phyloP scores from a whole-genome alignment of 2,113 vertebrate species.

The Mugil cephalus region DNA sequence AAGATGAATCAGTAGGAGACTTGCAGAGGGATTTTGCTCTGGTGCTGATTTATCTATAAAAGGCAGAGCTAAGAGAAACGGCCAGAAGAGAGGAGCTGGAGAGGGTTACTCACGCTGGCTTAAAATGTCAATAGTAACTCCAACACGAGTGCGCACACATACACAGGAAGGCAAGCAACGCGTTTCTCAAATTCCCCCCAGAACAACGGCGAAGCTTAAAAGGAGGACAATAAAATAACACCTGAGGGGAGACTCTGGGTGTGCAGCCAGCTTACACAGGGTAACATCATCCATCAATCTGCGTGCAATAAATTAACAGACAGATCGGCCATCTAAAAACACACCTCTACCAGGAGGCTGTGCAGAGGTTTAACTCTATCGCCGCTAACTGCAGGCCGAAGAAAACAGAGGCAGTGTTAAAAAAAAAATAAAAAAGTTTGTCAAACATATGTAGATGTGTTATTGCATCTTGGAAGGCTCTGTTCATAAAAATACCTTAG shows the following conservation, averaged over 20 bases:
- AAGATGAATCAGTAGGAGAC: conserved; percentile 32
- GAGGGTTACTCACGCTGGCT: conserved; percentile 8
- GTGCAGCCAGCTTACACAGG: conserved; percentile 34
- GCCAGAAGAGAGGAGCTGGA: conserved; percentile 43
- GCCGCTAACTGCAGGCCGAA: background rate
- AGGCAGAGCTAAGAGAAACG: conserved; percentile 28
- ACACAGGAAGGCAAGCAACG: background rate
- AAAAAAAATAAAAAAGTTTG: background rate
- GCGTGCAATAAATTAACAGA: conserved; percentile 10
- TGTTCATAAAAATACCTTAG: background rate
- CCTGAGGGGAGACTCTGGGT: conserved; percentile 18
- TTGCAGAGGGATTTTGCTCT: conserved; percentile 32
- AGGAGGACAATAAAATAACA: conserved; percentile 19
- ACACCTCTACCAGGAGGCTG: background rate
- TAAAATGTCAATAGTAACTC: conserved; percentile 53
- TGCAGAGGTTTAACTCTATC: background rate
- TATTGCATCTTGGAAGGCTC: background rate
- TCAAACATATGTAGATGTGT: background rate
- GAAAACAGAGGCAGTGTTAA: background rate
- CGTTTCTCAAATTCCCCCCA: conserved; percentile 18
- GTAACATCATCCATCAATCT: conserved; percentile 26
- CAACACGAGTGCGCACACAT: background rate
- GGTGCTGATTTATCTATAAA: conserved; percentile 52
- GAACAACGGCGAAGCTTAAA: conserved; percentile 7
- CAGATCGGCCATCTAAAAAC: background rate